These are phyloP conservation scores for Antidorcas marsupialis DNA, from an alignment of 2,113 vertebrate species.

Conservation along the genomic window DNA sequence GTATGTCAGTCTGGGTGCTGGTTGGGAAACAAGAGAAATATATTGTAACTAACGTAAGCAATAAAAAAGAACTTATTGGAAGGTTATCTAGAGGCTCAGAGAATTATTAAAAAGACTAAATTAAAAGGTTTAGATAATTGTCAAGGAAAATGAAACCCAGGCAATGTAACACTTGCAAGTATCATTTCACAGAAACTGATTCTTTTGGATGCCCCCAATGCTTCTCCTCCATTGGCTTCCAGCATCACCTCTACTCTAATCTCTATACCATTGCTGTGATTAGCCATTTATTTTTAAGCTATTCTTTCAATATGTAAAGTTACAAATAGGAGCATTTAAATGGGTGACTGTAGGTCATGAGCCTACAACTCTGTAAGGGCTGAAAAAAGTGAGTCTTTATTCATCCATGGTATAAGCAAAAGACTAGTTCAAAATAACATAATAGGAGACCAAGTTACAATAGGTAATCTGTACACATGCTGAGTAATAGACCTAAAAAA, in stretches of 20 bases:
- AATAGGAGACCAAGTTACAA: neutral
- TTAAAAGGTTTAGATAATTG: neutral
- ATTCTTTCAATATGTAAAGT: neutral
- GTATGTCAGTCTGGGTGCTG: neutral
- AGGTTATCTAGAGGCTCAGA: neutral
- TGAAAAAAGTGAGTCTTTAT: neutral
- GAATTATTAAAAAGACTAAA: neutral
- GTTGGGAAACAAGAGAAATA: neutral
- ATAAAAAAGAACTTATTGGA: neutral
- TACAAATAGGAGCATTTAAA: neutral
- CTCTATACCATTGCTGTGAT: neutral
- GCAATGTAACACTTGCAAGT: neutral
- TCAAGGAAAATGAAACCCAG: neutral
- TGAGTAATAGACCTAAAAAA: neutral
- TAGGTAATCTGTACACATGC: neutral
- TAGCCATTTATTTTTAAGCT: neutral
- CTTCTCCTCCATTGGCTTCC: neutral
- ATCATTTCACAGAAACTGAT: neutral
- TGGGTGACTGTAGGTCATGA: neutral
- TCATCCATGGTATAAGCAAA: neutral
- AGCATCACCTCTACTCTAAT: neutral
- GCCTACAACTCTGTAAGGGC: neutral
- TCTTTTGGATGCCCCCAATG: neutral
- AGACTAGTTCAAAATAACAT: neutral
- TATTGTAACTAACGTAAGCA: neutral